Base-by-base conservation (phyloP, 2,113 vertebrate genomes). In the Apodemus sylvaticus region DNA sequence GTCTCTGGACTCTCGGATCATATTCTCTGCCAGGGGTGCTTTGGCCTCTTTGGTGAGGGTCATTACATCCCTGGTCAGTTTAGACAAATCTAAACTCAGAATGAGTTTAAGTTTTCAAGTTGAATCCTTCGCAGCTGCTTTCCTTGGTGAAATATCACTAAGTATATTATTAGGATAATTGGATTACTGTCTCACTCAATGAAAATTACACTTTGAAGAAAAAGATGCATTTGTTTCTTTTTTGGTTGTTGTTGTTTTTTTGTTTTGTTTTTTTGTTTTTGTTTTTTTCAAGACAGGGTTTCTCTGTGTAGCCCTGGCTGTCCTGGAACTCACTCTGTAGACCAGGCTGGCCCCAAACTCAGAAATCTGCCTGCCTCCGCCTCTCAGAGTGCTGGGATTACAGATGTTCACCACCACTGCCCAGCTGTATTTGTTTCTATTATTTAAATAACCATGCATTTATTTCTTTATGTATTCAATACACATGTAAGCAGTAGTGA, bases 401-500 rank as follows among this genome's bases (percentile, higher is more conserved):
- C n/a, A n/a, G n/a, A n/a, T n/a, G n/a, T n/a, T n/a, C n/a, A n/a
- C n/a, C n/a, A n/a, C n/a, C n/a, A n/a, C n/a, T n/a, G n/a, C n/a
- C n/a, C n/a, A n/a, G n/a, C n/a, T 78, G 71, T 60, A 11, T 26
- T 95, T 68, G 48, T 91, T 39, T 91, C 48, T 94, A 17, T 81
- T 91, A 70, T 96, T 91, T 86, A 94, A 93, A 86, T 92, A 77
- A n/a, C 22, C 29, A 81, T 22, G 79, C 16, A 55, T 81, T 95
- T 85, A 68, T 95, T 92, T 88, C 22, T 88, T 89, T 55, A 70
- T 53, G 51, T 22, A 55, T 86, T 86, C 79, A 95, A 51, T 16
- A 29, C 7, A n/a, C 29, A 82, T 73, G 76, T 90, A 93, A 66
- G 71, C 71, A 93, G 74, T 76, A 89, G 58, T 10, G 76, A 73